Evolutionary conservation across 2,797 vertebrate species (phyloP).

Genomic region (Sarcophilus harrisii): DNA sequence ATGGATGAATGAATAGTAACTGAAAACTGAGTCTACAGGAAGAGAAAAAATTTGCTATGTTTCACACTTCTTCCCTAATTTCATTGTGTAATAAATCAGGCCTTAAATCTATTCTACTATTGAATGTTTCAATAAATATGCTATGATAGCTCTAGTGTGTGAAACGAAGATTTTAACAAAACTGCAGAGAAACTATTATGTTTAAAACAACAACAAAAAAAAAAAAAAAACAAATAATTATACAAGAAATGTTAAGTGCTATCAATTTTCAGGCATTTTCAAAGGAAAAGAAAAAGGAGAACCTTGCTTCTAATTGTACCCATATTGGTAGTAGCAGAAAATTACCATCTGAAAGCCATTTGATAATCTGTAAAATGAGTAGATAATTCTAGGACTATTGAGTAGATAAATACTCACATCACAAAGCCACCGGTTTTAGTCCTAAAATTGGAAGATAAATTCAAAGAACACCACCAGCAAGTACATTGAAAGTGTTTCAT

Average conservation of each 20-base stretch:
- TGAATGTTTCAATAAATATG: background rate
- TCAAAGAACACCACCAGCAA: background rate
- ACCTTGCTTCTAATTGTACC: background rate
- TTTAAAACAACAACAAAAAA: conserved; percentile 41
- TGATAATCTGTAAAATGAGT: background rate
- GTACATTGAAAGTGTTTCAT: background rate
- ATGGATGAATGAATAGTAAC: background rate
- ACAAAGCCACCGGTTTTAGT: conserved; percentile 35
- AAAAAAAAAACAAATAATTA: conserved; percentile 26
- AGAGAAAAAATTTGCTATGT: background rate
- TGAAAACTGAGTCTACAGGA: background rate
- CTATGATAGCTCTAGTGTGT: background rate
- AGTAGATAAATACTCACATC: background rate
- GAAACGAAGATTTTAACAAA: background rate
- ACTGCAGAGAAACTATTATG: background rate
- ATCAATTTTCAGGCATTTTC: conserved; percentile 27
- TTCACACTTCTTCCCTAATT: conserved; percentile 3
- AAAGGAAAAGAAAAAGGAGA: conserved; percentile 18
- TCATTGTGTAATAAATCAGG: conserved; percentile 23
- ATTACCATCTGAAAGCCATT: background rate
- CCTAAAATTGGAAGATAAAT: conserved; percentile 44
- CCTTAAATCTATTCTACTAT: background rate
- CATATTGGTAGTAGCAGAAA: conserved; percentile 29
- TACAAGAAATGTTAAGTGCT: background rate
- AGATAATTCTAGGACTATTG: background rate